Percentiles rank a stretch among this genome's conserved stretches.
These are phyloP conservation scores for Spermophilus dauricus DNA, from an alignment of 2,113 vertebrate genomes.

Conservation along the genomic window DNA sequence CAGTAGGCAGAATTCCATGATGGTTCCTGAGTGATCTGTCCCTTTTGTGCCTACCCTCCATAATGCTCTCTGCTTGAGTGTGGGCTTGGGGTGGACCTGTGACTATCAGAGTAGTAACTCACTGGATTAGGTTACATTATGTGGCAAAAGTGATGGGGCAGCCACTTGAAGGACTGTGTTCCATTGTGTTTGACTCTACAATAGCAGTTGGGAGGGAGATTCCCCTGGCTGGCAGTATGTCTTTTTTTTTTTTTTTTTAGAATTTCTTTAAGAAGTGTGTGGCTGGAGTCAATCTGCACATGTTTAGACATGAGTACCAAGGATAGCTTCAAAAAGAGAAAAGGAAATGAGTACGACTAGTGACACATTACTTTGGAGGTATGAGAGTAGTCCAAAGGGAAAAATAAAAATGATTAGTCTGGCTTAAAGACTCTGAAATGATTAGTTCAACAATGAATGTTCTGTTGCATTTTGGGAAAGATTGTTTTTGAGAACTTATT, in stretches of 20 bases:
- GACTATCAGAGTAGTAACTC: neutral
- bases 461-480: neutral
- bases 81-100: neutral
- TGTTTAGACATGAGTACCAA: neutral
- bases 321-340: neutral
- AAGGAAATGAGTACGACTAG: neutral
- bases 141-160: neutral
- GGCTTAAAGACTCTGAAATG: neutral
- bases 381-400: neutral
- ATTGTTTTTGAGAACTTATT: neutral
- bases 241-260: no score
- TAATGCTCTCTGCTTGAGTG: neutral
- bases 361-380: neutral
- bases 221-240: neutral
- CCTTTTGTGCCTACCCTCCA: neutral
- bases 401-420: neutral
- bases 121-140: neutral
- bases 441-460: neutral
- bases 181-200: neutral
- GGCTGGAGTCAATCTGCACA: neutral
- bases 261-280: neutral
- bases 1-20: neutral
- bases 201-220: neutral
- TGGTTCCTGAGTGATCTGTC: neutral
- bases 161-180: neutral